Evolutionary conservation across 2,888 invertebrate genomes (phyloP).

Genomic region (Malthinus seriepunctatus): DNA sequence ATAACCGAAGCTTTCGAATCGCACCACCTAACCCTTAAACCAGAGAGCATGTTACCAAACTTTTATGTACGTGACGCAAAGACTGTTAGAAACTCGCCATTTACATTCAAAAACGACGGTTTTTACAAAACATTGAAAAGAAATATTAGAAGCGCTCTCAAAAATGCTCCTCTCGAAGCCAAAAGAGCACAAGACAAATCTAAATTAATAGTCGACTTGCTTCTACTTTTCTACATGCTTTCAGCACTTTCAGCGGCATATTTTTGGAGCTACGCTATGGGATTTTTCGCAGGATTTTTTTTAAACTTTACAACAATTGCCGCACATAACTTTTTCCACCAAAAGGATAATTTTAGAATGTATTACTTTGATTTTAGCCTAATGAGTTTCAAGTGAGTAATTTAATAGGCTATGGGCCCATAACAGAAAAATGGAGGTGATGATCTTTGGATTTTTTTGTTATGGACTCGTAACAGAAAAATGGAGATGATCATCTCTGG

Average conservation of each 20-base stretch:
- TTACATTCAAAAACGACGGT: slow-evolving; percentile 72
- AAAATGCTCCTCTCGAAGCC: slow-evolving; percentile 52
- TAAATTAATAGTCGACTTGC: slow-evolving; percentile 50
- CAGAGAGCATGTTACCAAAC: slow-evolving; percentile 63
- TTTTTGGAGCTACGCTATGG: slow-evolving; percentile 51
- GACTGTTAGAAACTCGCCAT: slow-evolving; percentile 67
- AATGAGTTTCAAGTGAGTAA: slow-evolving; percentile 62
- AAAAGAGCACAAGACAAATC: slow-evolving; percentile 46
- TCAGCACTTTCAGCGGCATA: slow-evolving; percentile 50
- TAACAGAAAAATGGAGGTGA: too few species aligned
- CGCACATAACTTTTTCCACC: slow-evolving; percentile 76
- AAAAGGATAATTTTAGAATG: slow-evolving; percentile 72
- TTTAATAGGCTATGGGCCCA: neutral
- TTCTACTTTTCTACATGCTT: slow-evolving; percentile 48
- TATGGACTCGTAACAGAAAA: too few species aligned
- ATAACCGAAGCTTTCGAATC: slow-evolving; percentile 78
- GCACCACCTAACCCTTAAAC: slow-evolving; percentile 65
- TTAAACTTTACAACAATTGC: slow-evolving; percentile 62
- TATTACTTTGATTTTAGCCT: slow-evolving; percentile 69
- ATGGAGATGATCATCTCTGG: too few species aligned
- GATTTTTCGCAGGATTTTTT: slow-evolving; percentile 59
- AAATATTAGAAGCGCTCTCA: slow-evolving; percentile 59
- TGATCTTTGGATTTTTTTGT: neutral
- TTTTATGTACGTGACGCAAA: slow-evolving; percentile 67
- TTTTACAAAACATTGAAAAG: slow-evolving; percentile 72